Conservation (phyloP, 2,888 invertebrate genomes). For the Rosalia funebris region DNA sequence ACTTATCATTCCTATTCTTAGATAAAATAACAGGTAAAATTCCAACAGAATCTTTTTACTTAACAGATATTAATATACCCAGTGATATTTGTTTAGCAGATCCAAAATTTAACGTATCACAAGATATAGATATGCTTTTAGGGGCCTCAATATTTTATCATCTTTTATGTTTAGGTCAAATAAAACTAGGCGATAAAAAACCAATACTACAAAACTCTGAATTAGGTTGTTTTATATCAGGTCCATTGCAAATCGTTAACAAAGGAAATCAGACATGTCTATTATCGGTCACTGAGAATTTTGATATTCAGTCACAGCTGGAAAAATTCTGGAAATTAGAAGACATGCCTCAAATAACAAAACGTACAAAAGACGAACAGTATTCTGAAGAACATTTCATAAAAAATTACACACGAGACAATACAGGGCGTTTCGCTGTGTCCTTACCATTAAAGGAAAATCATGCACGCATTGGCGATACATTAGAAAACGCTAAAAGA, state of each 20-base stretch:
- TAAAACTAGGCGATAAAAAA: not conserved
- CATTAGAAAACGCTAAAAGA: not conserved
- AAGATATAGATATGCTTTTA: not conserved
- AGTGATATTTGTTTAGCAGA: not conserved
- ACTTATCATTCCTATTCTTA: conserved; percentile 9
- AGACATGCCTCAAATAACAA: not conserved
- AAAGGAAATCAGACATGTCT: not conserved
- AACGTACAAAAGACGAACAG: not conserved
- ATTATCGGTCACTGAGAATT: not conserved
- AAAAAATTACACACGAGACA: not conserved
- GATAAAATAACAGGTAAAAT: conserved; percentile 16
- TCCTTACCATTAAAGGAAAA: not conserved
- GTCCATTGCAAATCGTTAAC: not conserved
- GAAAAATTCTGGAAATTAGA: conserved; percentile 5
- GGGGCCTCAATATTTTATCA: conserved; percentile 5
- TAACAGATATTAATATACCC: not conserved
- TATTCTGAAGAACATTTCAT: not conserved
- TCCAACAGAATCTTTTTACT: not conserved
- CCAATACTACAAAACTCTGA: not conserved
- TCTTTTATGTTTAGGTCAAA: not conserved
- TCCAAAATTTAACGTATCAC: not conserved
- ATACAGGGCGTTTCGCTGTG: not conserved
- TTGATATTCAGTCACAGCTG: not conserved
- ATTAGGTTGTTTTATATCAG: not conserved
- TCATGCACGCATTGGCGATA: not conserved